Percentiles rank a stretch among this genome's conserved stretches.
Evolutionary conservation across 2,888 invertebrate genomes (phyloP).

Genomic region (Callosobruchus maculatus): DNA sequence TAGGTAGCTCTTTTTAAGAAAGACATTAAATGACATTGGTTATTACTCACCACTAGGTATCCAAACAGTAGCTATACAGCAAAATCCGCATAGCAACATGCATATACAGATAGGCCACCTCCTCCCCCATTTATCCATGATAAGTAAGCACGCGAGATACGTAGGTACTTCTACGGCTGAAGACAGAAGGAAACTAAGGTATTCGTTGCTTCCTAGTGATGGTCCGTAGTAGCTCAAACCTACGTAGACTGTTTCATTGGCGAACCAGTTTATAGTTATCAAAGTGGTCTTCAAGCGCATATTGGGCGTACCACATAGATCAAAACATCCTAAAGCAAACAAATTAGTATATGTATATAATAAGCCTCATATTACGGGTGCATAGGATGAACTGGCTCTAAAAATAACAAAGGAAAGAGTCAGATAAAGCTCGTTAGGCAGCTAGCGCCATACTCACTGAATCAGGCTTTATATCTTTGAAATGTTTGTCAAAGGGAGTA

Average conservation of each 20-base stretch:
- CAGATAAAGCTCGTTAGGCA: too few relatives aligned
- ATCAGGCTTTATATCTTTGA: too few relatives aligned
- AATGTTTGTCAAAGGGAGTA: too few relatives aligned
- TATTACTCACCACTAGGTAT: conserved; percentile 65
- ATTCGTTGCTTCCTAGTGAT: conserved; percentile 81
- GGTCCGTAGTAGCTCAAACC: conserved; percentile 90
- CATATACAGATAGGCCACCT: conserved; percentile 84
- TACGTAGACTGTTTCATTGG: conserved; percentile 88
- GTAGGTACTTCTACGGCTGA: conserved; percentile 87
- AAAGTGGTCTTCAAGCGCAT: conserved; percentile 83
- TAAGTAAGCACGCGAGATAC: conserved; percentile 80
- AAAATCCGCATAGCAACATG: conserved; percentile 80
- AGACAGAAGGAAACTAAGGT: conserved; percentile 83
- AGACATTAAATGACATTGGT: too few relatives aligned
- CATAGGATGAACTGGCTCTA: too few relatives aligned
- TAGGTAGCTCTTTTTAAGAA: too few relatives aligned
- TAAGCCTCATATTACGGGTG: too few relatives aligned
- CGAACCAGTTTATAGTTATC: conserved; percentile 88
- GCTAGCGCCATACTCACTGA: too few relatives aligned
- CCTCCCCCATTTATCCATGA: conserved; percentile 85
- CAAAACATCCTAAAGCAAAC: conserved; percentile 43
- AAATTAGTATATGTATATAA: too few relatives aligned
- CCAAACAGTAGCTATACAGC: conserved; percentile 80
- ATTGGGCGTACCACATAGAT: conserved; percentile 78
- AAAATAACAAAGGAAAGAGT: too few relatives aligned